Percentiles rank a stretch among this genome's conserved stretches.
These are phyloP conservation scores for Spheniscus humboldti DNA, from an alignment of 2,797 vertebrate genomes.

Conservation along the genomic window DNA sequence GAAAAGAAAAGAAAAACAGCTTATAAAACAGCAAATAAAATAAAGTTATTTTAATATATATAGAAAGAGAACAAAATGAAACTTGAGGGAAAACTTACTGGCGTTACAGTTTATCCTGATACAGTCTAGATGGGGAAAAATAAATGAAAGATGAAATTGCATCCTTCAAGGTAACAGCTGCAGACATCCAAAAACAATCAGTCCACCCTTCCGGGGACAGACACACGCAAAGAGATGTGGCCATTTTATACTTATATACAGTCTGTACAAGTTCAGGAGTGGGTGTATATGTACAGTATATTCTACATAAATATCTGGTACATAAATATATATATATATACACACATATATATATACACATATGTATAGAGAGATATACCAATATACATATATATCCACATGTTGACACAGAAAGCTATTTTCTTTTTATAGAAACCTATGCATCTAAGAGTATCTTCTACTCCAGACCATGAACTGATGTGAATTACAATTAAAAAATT, in stretches of 20 bases:
- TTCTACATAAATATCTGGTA: conserved; percentile 65
- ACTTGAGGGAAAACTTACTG: conserved; percentile 99
- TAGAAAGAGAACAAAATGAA: conserved; percentile 94
- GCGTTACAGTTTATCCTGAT: conserved; percentile 99
- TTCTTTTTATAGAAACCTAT: neutral
- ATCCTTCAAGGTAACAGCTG: conserved; percentile 99
- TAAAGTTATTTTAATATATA: conserved; percentile 74
- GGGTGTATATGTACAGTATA: conserved; percentile 77
- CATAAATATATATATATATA: conserved; percentile 75
- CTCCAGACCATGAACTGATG: conserved; percentile 31
- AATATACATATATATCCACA: conserved; percentile 70
- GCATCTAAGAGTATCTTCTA: conserved; percentile 33
- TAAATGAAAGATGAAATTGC: conserved; percentile 99
- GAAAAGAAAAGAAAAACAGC: conserved; percentile 64
- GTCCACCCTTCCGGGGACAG: conserved; percentile 99
- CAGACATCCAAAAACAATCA: conserved; percentile 99
- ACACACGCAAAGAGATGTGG: conserved; percentile 96
- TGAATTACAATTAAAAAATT: conserved; percentile 40
- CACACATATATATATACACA: conserved; percentile 59
- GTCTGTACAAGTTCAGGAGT: conserved; percentile 67
- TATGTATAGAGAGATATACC: conserved; percentile 73
- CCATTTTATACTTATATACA: conserved; percentile 88
- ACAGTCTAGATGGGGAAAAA: conserved; percentile 99
- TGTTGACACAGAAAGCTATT: conserved; percentile 25
- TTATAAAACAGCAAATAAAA: conserved; percentile 78